Percentiles rank a stretch among this genome's conserved stretches.
These are phyloP conservation scores for Prosopocoilus inquinatus DNA, from an alignment of 2,888 invertebrate species.

Conservation along the genomic window DNA sequence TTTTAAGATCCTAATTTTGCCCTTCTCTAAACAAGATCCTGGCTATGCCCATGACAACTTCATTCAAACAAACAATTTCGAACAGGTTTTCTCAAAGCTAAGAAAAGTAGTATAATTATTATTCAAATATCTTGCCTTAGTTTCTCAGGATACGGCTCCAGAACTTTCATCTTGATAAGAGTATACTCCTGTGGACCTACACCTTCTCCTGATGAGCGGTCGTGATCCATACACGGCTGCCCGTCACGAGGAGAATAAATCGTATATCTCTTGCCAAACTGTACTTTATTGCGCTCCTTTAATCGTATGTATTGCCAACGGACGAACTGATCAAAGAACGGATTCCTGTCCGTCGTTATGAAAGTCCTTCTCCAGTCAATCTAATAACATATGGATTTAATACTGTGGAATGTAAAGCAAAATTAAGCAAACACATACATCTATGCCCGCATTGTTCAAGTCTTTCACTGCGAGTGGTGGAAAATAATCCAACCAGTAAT, in stretches of 20 bases:
- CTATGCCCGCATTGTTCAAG: conserved; percentile 83
- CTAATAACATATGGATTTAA: conserved; percentile 50
- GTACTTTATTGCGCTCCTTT: conserved; percentile 82
- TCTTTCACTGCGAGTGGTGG: conserved; percentile 87
- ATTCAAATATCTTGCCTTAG: conserved; percentile 57
- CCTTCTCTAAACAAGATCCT: no score
- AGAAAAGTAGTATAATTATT: no score
- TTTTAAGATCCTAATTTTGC: no score
- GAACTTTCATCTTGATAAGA: conserved; percentile 86
- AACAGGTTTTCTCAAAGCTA: no score
- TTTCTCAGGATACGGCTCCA: conserved; percentile 69
- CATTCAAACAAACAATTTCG: no score
- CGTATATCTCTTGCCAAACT: conserved; percentile 96
- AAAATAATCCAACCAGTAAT: conserved; percentile 96
- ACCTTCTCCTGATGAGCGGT: conserved; percentile 92
- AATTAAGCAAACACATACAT: conserved; percentile 59
- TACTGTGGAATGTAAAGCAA: background rate
- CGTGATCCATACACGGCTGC: conserved; percentile 99
- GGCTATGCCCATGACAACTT: no score
- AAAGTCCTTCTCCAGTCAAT: conserved; percentile 98
- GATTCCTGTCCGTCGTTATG: conserved; percentile 97
- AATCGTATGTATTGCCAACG: conserved; percentile 93
- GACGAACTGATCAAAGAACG: conserved; percentile 96
- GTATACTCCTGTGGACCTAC: conserved; percentile 99
- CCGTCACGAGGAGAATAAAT: conserved; percentile 95